Evolutionary conservation across 2,888 invertebrate species (phyloP), one percentile per base, ranked within the genome.

Genomic region (Zonitis immaculata): DNA sequence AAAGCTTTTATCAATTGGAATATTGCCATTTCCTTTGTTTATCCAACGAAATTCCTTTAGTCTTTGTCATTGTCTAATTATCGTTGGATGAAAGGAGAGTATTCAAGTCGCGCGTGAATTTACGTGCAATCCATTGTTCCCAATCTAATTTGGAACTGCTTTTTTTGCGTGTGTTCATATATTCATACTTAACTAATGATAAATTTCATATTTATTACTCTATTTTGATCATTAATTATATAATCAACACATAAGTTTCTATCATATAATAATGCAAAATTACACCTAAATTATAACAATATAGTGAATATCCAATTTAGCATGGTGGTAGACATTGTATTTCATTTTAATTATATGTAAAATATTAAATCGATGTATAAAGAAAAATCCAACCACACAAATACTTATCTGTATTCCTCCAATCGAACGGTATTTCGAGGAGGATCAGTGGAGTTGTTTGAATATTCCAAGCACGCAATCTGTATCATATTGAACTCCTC

Each of bases 51-150:
- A 44, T 50, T 56, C 50, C 52, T 52, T 47, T 47, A 47, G 11
- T 47, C 49, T 49, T 52, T 45, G 44, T 53, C 53, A 18, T 39
- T 39, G n/a, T 42, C 53, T 51, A 56, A 53, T 56, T 56, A 53
- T 32, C 11, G 44, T 50, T 35, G 11, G 52, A 56, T 53, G 53
- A 56, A 53, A 42, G 56, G 44, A 42, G 46, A 46, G n/a, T n/a
- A n/a, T n/a, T n/a, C n/a, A n/a, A 49, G 47, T 45, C 49, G 56
- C 50, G 52, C 47, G 49, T 39, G 50, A 43, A 44, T 52, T 52
- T 51, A 44, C 42, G 9, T 32, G 6, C 8, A n/a, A n/a, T n/a
- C n/a, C n/a, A n/a, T n/a, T n/a, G n/a, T n/a, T n/a, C n/a, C n/a
- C n/a, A n/a, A n/a, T n/a, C n/a, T n/a, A n/a, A n/a, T n/a, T n/a